Percentiles rank a stretch among this genome's conserved stretches.
Conservation (phyloP, 2,888 invertebrate genomes). For the Geotrupes spiniger region DNA sequence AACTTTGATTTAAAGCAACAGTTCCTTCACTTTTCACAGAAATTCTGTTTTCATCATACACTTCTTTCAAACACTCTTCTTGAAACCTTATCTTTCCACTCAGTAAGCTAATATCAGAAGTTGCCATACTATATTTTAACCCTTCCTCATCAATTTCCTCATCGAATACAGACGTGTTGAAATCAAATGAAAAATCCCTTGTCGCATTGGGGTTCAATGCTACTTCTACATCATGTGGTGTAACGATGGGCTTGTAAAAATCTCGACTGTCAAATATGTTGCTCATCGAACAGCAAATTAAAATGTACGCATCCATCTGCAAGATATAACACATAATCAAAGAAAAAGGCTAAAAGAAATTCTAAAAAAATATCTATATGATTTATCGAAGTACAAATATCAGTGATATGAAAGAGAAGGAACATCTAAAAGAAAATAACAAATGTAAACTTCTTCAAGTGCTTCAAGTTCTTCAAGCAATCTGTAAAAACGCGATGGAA, state of each 20-base stretch:
- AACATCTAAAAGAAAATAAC: no score
- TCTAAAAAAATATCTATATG: no score
- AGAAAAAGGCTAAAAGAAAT: not conserved
- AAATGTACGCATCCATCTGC: conserved; percentile 87
- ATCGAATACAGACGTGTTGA: conserved; percentile 51
- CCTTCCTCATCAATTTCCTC: conserved; percentile 19
- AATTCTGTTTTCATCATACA: conserved; percentile 22
- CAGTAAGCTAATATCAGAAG: conserved; percentile 70
- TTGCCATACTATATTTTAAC: conserved; percentile 17
- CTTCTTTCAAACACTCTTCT: conserved; percentile 38
- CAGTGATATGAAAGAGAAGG: no score
- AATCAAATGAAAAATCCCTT: conserved; percentile 58
- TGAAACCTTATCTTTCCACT: conserved; percentile 61
- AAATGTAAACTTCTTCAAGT: no score
- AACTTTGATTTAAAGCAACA: conserved; percentile 53
- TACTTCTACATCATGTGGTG: conserved; percentile 89
- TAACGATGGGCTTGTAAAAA: conserved; percentile 86
- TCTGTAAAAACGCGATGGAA: no score
- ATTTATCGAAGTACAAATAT: no score
- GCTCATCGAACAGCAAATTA: conserved; percentile 90
- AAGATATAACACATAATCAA: conserved; percentile 30
- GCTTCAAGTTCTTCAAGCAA: no score
- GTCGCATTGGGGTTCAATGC: conserved; percentile 63
- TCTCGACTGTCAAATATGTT: conserved; percentile 80
- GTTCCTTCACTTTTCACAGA: conserved; percentile 49